Percentiles rank a stretch among this genome's conserved stretches.
These are phyloP conservation scores for Corythornis madagascariensis DNA, from an alignment of 2,113 vertebrate genomes.

Conservation along the genomic window DNA sequence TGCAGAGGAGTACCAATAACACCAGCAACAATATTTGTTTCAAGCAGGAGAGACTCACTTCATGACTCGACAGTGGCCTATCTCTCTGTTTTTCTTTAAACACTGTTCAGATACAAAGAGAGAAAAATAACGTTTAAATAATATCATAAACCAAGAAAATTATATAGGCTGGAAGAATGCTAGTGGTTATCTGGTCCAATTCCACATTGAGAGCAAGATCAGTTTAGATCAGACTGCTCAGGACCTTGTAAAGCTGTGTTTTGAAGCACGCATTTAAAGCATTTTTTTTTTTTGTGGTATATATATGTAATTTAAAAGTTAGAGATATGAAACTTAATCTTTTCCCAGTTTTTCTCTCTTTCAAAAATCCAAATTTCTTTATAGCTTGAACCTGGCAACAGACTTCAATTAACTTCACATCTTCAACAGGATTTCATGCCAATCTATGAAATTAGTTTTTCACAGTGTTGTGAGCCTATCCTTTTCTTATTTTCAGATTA, in stretches of 20 bases:
- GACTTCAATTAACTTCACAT: constrained; percentile 33
- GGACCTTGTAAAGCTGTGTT: background rate
- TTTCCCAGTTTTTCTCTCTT: background rate
- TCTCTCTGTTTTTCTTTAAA: background rate
- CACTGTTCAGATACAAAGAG: background rate
- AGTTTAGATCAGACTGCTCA: background rate
- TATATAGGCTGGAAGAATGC: background rate
- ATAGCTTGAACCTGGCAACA: background rate
- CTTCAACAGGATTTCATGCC: background rate
- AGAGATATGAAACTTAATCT: background rate
- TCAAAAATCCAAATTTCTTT: background rate
- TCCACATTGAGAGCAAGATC: background rate
- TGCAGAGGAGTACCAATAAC: background rate
- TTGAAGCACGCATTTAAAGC: background rate
- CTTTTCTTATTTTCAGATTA: background rate
- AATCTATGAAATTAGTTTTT: constrained; percentile 26
- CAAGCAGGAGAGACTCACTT: background rate
- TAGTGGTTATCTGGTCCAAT: background rate
- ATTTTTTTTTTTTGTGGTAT: background rate
- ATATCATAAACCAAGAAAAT: background rate
- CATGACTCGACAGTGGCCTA: background rate
- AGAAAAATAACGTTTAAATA: background rate
- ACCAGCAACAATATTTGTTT: background rate
- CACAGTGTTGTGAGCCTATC: background rate
- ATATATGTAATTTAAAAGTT: background rate